phyloP scores from a whole-genome alignment of 2,113 vertebrate genomes.

The Mormyrus lacerda region DNA sequence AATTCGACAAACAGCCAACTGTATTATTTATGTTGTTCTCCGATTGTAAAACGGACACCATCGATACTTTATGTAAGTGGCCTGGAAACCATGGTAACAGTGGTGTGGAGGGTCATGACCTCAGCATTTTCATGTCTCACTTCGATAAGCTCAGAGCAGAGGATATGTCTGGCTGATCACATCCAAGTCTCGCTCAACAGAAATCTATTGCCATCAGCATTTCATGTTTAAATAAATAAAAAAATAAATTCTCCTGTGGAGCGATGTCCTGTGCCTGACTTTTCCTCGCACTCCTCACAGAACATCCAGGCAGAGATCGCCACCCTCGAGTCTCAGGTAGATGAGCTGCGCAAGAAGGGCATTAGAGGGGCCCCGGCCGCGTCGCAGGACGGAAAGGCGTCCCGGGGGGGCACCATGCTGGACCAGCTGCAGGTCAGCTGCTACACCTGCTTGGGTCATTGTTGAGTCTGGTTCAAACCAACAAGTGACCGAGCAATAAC shows the following conservation, averaged over 20 bases:
- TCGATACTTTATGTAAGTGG: neutral
- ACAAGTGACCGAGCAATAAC: neutral
- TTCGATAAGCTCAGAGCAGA: neutral
- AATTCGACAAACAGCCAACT: neutral
- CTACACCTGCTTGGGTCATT: neutral
- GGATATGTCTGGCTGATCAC: neutral
- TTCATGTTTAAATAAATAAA: neutral
- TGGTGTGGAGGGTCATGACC: neutral
- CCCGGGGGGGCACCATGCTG: conserved; percentile 72
- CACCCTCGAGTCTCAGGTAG: conserved; percentile 76
- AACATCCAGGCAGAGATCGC: conserved; percentile 84
- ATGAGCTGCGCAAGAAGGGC: conserved; percentile 77
- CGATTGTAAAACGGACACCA: neutral
- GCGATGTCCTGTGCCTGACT: neutral
- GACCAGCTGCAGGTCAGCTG: conserved; percentile 79
- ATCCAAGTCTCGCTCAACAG: neutral
- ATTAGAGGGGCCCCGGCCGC: conserved; percentile 56
- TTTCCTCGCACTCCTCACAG: conserved; percentile 43
- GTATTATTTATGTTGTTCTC: neutral
- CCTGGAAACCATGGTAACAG: neutral
- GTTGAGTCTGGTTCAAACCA: neutral
- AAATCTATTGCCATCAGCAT: neutral
- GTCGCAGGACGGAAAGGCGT: conserved; percentile 65
- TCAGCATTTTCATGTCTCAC: neutral
- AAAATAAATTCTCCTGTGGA: neutral